phyloP scores from a whole-genome alignment of 2,113 vertebrate genomes.

The Stigmatopora argus region DNA sequence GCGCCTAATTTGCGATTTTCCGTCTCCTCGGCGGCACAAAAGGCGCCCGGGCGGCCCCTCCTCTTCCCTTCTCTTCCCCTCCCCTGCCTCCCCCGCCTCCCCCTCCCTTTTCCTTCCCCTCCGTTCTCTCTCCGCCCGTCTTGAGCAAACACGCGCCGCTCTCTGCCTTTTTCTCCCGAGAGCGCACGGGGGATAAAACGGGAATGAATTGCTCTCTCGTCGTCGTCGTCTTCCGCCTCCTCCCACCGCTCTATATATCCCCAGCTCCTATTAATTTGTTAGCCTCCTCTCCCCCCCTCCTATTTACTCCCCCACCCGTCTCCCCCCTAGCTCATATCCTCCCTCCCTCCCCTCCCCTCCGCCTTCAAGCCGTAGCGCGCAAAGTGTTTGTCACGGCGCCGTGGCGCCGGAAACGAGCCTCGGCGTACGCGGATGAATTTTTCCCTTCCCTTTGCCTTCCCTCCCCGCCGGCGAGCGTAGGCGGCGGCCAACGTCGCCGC shows the following conservation, averaged over 20 bases:
- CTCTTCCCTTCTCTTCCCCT: not conserved
- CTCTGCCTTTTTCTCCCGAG: slow-evolving; percentile 61
- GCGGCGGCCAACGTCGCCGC: slow-evolving; percentile 29
- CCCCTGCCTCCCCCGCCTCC: slow-evolving; percentile 5
- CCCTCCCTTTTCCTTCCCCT: slow-evolving; percentile 6
- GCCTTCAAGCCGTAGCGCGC: slow-evolving; percentile 66
- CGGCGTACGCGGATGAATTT: slow-evolving; percentile 23
- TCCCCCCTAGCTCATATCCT: slow-evolving; percentile 57
- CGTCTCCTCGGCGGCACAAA: slow-evolving; percentile 1
- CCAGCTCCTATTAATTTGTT: slow-evolving; percentile 68
- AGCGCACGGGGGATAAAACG: slow-evolving; percentile 57
- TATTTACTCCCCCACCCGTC: slow-evolving; percentile 27
- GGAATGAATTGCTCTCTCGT: slow-evolving; percentile 66
- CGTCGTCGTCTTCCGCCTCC: slow-evolving; percentile 38
- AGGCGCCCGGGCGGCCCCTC: too few relatives aligned
- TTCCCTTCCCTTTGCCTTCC: not conserved
- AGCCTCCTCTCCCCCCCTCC: slow-evolving; percentile 40
- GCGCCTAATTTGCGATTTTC: slow-evolving; percentile 31
- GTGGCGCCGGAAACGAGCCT: slow-evolving; percentile 56
- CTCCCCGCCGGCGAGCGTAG: slow-evolving; percentile 23
- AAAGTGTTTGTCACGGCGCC: slow-evolving; percentile 70
- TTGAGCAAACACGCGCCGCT: slow-evolving; percentile 45
- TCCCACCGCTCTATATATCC: slow-evolving; percentile 62
- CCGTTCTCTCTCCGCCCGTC: slow-evolving; percentile 21
- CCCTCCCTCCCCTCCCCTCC: slow-evolving; percentile 39